A percentile compares a stretch with the other conserved stretches of the same genome.
These are phyloP conservation scores for Hybognathus amarus DNA, from an alignment of 2,797 vertebrate genomes.

Conservation along the genomic window DNA sequence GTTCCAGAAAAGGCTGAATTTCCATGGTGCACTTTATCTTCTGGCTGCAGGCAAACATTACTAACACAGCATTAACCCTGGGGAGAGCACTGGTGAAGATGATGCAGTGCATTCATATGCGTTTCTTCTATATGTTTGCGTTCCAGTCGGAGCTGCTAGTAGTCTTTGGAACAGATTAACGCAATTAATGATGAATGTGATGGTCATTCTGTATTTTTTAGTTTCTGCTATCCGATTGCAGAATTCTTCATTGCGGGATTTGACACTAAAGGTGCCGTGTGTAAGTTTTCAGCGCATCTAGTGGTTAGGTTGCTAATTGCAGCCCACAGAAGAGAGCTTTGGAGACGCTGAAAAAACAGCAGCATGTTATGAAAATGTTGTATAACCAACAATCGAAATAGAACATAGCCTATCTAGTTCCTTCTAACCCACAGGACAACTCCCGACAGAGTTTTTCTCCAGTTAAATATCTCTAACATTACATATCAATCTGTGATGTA, in stretches of 20 bases:
- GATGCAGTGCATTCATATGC: constrained; percentile 7
- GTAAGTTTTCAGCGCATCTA: too few species aligned
- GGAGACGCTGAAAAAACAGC: background rate
- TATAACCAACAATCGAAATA: background rate
- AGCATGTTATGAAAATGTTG: background rate
- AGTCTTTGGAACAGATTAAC: background rate
- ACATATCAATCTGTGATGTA: too few species aligned
- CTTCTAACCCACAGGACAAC: background rate
- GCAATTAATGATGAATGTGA: background rate
- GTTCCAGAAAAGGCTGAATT: constrained; percentile 32
- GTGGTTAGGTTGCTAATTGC: too few species aligned
- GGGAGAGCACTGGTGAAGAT: constrained; percentile 1
- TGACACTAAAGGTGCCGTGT: background rate
- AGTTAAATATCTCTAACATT: background rate
- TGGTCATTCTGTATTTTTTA: background rate
- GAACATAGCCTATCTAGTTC: background rate
- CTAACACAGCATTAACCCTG: constrained; percentile 18
- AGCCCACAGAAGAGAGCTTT: too few species aligned
- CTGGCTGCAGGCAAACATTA: constrained; percentile 31
- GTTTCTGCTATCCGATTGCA: background rate
- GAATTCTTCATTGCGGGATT: background rate
- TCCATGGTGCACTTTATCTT: constrained; percentile 23
- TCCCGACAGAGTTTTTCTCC: background rate
- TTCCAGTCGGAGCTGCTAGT: background rate
- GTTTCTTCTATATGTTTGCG: background rate